Base-by-base conservation (phyloP, 1,140 invertebrate genomes). In the Drosophila lacertosa region DNA sequence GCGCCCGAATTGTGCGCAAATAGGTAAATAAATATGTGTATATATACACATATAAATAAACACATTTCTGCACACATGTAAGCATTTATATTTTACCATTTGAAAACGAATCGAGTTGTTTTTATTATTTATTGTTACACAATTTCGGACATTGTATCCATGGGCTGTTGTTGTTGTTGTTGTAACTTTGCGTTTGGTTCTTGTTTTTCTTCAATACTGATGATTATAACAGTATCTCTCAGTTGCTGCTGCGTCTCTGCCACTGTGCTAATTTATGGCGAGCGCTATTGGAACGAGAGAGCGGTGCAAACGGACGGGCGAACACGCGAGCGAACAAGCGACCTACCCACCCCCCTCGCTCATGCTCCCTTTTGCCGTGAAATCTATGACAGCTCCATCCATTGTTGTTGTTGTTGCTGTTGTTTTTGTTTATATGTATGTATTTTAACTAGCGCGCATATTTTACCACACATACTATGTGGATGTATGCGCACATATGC, bases 161-260 rank as follows among this genome's bases (percentile, higher is more conserved):
- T 39, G 3, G 45, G 64, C 51, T 67, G 35, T 51, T 53, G 64
- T 55, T 67, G 35, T 51, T 65, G 59, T 70, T 51, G 32, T 55
- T 66, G 44, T 68, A 60, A 57, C 45, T 67, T 54, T 16, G 10
- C 40, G 33, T 53, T 44, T 44, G 33, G 11, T 58, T 29, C 15
- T 6, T 37, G 15, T 77, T 71, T 39, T 47, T 57, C 69, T 70
- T 62, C 32, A 50, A 78, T 65, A 58, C 64, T 53, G 60, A 76
- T 72, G 64, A 74, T 71, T 79, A 60, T 79, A 79, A 79, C 67
- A 67, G 57, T 77, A 74, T 77, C 59, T 77, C 69, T 65, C 59
- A 66, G 37, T 68, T 40, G 20, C 44, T 64, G 62, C 44, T 66
- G 42, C 45, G 39, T n/a, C 50, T 51, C 67, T 50, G 63, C 37